A percentile compares a stretch with the other conserved stretches of the same genome.
Evolutionary conservation across 2,113 vertebrate genomes (phyloP).

Genomic region (Gobius niger): DNA sequence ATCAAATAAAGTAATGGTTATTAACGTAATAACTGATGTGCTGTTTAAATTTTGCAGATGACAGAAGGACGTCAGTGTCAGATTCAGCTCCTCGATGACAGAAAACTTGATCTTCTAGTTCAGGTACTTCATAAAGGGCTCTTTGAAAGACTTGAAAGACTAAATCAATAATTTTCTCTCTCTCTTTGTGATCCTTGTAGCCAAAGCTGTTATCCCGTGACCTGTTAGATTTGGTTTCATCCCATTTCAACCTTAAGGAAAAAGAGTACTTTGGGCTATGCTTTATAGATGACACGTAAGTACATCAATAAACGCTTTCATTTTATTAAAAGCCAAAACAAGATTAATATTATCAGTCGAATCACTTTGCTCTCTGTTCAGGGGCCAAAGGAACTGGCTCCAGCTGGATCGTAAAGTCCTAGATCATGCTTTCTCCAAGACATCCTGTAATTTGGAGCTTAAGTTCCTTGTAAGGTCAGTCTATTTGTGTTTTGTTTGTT

Average conservation of each 20-base stretch:
- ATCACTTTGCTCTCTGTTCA: slow-evolving; percentile 56
- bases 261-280: slow-evolving; percentile 98
- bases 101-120: slow-evolving; percentile 94
- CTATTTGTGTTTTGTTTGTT: background rate
- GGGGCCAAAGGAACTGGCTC: slow-evolving; percentile 93
- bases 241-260: slow-evolving; percentile 97
- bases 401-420: slow-evolving; percentile 94
- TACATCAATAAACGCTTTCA: slow-evolving; percentile 2
- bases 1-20: too few species aligned
- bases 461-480: slow-evolving; percentile 90
- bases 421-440: slow-evolving; percentile 93
- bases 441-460: slow-evolving; percentile 81
- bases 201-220: slow-evolving; percentile 94
- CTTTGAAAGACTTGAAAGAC: too few species aligned
- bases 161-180: background rate
- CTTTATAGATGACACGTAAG: slow-evolving; percentile 92
- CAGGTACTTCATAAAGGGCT: slow-evolving; percentile 80
- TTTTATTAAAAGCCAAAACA: background rate
- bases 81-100: slow-evolving; percentile 91
- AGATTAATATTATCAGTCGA: background rate
- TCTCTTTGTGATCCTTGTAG: slow-evolving; percentile 66
- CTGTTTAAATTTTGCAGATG: slow-evolving; percentile 82
- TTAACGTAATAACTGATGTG: background rate
- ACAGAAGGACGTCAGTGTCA: slow-evolving; percentile 93
- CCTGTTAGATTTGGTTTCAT: slow-evolving; percentile 92